Evolutionary conservation across 2,888 invertebrate species (phyloP).

Genomic region (Lasius fuliginosus): DNA sequence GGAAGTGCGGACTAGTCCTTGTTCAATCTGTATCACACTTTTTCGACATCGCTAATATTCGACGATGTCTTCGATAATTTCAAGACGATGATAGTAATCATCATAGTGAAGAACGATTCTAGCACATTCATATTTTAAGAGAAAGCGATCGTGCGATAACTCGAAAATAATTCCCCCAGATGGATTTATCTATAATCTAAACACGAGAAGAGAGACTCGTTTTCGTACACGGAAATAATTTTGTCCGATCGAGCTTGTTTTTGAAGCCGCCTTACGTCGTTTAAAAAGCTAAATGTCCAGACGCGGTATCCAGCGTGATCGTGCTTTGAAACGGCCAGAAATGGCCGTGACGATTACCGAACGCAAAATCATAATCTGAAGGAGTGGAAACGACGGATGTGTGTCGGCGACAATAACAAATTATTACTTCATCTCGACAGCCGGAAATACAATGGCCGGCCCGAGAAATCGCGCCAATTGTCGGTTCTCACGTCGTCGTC

Average conservation of each 20-base stretch:
- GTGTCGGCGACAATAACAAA: conserved; percentile 42
- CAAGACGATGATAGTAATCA: neutral
- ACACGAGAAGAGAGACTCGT: conserved; percentile 1
- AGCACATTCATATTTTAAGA: neutral
- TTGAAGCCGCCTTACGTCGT: conserved; percentile 29
- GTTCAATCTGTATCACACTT: conserved; percentile 21
- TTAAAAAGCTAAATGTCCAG: conserved; percentile 19
- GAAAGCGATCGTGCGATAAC: neutral
- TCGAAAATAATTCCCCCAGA: neutral
- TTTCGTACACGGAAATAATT: conserved; percentile 23
- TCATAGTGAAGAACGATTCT: neutral
- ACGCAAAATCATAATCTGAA: conserved; percentile 26
- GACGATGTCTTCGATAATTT: neutral
- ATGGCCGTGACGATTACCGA: conserved; percentile 7
- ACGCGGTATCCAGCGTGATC: neutral
- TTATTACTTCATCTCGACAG: conserved; percentile 28
- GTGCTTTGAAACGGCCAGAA: neutral
- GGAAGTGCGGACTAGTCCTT: neutral
- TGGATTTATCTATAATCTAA: neutral
- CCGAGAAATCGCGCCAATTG: conserved; percentile 60
- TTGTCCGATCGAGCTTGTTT: conserved; percentile 14
- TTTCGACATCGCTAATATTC: neutral
- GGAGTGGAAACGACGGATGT: conserved; percentile 21
- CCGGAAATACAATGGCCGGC: conserved; percentile 55
- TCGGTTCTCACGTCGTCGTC: conserved; percentile 51